Evolutionary conservation across 2,113 vertebrate species (phyloP).

Genomic region (Oxyruncus cristatus): DNA sequence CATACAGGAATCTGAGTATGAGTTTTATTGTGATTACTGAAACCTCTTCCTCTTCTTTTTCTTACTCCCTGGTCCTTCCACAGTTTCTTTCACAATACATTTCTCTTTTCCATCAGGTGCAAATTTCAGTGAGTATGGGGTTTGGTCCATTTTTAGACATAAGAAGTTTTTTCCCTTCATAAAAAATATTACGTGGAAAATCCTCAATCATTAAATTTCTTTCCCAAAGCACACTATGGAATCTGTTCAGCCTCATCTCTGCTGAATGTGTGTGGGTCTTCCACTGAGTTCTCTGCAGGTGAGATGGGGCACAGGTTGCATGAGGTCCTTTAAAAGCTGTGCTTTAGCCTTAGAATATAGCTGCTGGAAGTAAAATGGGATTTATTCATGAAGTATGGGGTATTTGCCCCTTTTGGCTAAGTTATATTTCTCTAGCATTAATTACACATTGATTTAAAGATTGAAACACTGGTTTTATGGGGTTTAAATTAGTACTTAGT

Average conservation of each 20-base stretch:
- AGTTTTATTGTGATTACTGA: background rate
- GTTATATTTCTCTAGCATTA: background rate
- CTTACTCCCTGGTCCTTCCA: background rate
- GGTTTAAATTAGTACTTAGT: background rate
- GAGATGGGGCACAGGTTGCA: background rate
- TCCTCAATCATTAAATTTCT: background rate
- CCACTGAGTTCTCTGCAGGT: background rate
- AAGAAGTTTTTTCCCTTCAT: background rate
- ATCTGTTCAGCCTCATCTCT: background rate
- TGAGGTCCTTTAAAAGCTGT: background rate
- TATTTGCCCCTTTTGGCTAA: background rate
- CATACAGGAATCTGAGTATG: background rate
- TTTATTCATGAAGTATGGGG: background rate
- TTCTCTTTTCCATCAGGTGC: background rate
- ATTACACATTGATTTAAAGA: background rate
- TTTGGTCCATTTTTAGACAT: background rate
- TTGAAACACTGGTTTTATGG: background rate
- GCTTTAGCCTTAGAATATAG: background rate
- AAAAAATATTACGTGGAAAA: background rate
- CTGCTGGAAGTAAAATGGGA: background rate
- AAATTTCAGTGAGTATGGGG: background rate
- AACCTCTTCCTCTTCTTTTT: background rate
- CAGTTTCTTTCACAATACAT: background rate
- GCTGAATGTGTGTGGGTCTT: background rate
- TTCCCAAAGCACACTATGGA: background rate